Base-by-base conservation (phyloP, 1,140 invertebrate species). In the Maconellicoccus hirsutus region DNA sequence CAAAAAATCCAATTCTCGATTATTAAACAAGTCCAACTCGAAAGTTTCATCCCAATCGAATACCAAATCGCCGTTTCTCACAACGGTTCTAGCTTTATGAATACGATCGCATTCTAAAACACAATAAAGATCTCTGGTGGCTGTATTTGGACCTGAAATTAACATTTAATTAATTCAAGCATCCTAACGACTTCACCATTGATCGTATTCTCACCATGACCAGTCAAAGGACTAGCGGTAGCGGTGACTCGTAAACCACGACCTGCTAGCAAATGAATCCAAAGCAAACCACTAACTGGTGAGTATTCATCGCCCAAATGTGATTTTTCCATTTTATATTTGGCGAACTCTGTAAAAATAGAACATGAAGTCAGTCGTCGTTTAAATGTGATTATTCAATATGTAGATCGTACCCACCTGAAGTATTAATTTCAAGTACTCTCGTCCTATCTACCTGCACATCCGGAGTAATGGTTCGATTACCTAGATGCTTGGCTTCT, bases 31-130 rank as follows among this genome's bases (percentile, higher is more conserved):
- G 78, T 99, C 96, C 73, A 99, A 82, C 79, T 99, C 96, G 77
- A 99, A 99, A 25, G 93, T 94, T 82, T 99, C 97, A 77, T 98
- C 94, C 97, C 97, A 99, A 80, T 98, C 95, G 79, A 98, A 98
- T 78, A 96, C 93, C 14, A 97, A 85, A 78, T 98, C 96, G 23
- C 95, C 96, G 10, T 93, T 96, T 63, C 95, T 85, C n/a, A 97
- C 94, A 71, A 98, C 95, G 2, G 97, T 98, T 26, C 96, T 81
- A 1, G 96, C 96, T 83, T 98, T 98, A 81, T 98, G 96, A 8
- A 97, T 89, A 73, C 94, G 86, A 80, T 99, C 96, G 76, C 76
- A 77, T 71, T 77, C 75, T 22, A 98, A 83, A 0, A 98, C 96
- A 79, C 95, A 98, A 78, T 99, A 99, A 23, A 99, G 82, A 81